A percentile compares a stretch with the other conserved stretches of the same genome.
Conservation (phyloP, 2,888 invertebrate genomes). For the Caenorhabditis angaria region DNA sequence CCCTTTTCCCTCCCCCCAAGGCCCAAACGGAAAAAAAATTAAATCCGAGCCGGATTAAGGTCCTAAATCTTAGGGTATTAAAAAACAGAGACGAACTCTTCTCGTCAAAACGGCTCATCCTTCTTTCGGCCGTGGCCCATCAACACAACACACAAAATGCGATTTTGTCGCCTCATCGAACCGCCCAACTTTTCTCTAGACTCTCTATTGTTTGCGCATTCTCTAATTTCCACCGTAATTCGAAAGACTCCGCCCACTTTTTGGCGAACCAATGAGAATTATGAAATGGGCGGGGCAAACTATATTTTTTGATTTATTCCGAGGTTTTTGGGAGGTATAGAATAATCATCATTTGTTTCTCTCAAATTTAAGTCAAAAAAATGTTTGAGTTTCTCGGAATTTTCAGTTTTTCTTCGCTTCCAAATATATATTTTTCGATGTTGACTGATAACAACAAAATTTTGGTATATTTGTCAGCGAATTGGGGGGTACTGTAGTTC, state of each 20-base stretch:
- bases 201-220: constrained; percentile 6
- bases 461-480: not conserved
- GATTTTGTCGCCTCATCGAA: constrained; percentile 36
- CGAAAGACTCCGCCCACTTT: constrained; percentile 24
- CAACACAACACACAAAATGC: constrained; percentile 46
- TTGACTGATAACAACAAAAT: not conserved
- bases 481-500: not conserved
- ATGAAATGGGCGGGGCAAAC: no score
- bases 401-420: not conserved
- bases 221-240: constrained; percentile 28
- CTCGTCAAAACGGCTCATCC: constrained; percentile 18
- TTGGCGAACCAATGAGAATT: constrained; percentile 17
- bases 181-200: constrained; percentile 23
- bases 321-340: no score
- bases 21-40: constrained; percentile 4
- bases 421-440: not conserved
- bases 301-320: no score
- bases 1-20: not conserved
- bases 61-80: constrained; percentile 47
- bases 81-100: constrained; percentile 18
- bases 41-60: constrained; percentile 18
- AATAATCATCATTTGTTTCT: no score
- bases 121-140: constrained; percentile 17
- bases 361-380: no score
- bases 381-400: not conserved